Evolutionary conservation across 2,888 invertebrate species (phyloP).

Genomic region (Antheraea assamensis): DNA sequence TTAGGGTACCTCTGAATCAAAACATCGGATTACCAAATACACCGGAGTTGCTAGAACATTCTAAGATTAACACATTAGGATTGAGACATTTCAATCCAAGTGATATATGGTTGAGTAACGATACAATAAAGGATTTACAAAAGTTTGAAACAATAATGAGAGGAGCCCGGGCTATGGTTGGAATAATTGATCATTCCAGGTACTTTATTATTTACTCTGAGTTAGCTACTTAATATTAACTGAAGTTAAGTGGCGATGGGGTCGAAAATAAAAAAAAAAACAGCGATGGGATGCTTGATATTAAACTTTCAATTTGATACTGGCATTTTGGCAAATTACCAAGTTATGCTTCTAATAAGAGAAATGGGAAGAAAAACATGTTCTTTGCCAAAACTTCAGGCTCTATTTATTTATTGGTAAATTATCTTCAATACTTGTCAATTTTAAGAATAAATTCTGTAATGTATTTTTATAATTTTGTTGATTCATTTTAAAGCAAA

Average conservation of each 20-base stretch:
- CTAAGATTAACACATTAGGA: not conserved
- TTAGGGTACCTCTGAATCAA: conserved; percentile 41
- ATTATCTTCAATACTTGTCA: too few species aligned
- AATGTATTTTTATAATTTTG: too few species aligned
- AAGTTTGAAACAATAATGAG: conserved; percentile 19
- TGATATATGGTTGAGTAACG: conserved; percentile 22
- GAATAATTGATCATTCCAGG: conserved; percentile 26
- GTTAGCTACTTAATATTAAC: not conserved
- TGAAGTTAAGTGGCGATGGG: not conserved
- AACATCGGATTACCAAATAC: conserved; percentile 28
- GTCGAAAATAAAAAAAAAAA: not conserved
- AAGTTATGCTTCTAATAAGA: not conserved
- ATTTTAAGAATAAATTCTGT: not conserved
- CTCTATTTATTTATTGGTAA: too few species aligned
- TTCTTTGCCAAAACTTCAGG: too few species aligned
- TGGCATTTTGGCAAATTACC: not conserved
- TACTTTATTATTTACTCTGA: conserved; percentile 18
- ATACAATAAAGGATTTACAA: conserved; percentile 21
- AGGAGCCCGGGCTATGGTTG: conserved; percentile 26
- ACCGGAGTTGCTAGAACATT: conserved; percentile 16
- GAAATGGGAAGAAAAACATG: too few species aligned
- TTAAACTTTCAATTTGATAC: not conserved
- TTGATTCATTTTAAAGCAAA: too few species aligned
- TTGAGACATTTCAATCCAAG: conserved; percentile 22
- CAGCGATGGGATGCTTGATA: not conserved